phyloP scores from a whole-genome alignment of 2,113 vertebrate species.

The Lathamus discolor region DNA sequence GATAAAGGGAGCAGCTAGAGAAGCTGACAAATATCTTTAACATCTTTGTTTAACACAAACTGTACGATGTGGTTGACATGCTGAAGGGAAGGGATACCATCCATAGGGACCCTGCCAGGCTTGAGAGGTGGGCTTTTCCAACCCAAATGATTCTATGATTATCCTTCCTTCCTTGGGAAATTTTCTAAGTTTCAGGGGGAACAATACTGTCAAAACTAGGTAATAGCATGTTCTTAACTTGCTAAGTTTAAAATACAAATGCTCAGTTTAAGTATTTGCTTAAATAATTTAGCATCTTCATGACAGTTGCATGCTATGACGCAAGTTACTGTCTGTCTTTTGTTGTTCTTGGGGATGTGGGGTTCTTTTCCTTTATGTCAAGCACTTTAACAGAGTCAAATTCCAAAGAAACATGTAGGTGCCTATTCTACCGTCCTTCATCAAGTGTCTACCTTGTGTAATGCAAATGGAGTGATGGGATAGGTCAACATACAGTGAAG shows the following conservation, averaged over 20 bases:
- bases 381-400: background rate
- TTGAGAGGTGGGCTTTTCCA: background rate
- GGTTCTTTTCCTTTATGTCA: rapidly evolving
- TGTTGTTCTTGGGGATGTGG: background rate
- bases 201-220: background rate
- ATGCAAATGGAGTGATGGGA: background rate
- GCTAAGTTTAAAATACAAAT: background rate
- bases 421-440: background rate
- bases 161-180: background rate
- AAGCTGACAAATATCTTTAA: background rate
- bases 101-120: background rate
- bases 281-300: background rate
- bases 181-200: background rate
- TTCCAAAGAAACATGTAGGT: background rate
- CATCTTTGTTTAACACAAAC: background rate
- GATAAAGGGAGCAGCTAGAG: background rate
- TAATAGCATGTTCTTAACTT: background rate
- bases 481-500: background rate
- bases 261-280: background rate
- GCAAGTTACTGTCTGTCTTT: background rate
- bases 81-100: background rate
- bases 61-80: background rate
- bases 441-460: background rate
- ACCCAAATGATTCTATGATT: background rate
- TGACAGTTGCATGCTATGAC: background rate